Evolutionary conservation across 2,888 invertebrate species (phyloP).

Genomic region (Drosophila crucigera): DNA sequence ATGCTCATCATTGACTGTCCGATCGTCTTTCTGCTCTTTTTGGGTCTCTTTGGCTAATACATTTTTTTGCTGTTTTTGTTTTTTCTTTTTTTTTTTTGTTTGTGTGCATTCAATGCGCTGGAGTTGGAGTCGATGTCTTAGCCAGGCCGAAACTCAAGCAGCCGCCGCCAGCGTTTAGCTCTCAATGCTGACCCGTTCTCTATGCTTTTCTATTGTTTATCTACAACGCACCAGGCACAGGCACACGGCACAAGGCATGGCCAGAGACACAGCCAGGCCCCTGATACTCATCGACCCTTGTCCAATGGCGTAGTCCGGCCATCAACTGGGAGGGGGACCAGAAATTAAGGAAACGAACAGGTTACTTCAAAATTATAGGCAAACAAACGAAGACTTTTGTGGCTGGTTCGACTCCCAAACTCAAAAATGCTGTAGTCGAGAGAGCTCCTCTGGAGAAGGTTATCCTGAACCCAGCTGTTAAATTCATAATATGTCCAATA

Average conservation of each 20-base stretch:
- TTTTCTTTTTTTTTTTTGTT: constrained; percentile 18
- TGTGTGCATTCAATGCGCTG: constrained; percentile 55
- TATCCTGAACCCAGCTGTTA: neutral
- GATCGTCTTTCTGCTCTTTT: constrained; percentile 44
- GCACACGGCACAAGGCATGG: constrained; percentile 1
- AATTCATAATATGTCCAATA: too few relatives aligned
- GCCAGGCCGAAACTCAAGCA: constrained; percentile 27
- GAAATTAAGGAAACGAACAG: neutral
- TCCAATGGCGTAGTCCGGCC: neutral
- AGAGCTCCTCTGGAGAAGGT: neutral
- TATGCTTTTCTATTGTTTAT: constrained; percentile 79
- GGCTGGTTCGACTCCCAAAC: neutral
- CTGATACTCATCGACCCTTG: neutral
- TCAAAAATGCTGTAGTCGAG: neutral
- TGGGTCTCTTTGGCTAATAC: constrained; percentile 3
- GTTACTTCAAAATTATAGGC: neutral
- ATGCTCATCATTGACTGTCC: constrained; percentile 72
- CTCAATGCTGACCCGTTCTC: constrained; percentile 67
- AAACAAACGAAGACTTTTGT: neutral
- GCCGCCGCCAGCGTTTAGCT: constrained; percentile 59
- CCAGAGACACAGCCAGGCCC: constrained; percentile 21
- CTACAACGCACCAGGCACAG: constrained; percentile 56
- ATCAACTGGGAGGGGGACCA: neutral
- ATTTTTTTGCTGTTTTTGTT: constrained; percentile 4
- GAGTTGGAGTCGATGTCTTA: constrained; percentile 47